phyloP scores from a whole-genome alignment of 2,888 invertebrate species.

The Epicampocera succincta region DNA sequence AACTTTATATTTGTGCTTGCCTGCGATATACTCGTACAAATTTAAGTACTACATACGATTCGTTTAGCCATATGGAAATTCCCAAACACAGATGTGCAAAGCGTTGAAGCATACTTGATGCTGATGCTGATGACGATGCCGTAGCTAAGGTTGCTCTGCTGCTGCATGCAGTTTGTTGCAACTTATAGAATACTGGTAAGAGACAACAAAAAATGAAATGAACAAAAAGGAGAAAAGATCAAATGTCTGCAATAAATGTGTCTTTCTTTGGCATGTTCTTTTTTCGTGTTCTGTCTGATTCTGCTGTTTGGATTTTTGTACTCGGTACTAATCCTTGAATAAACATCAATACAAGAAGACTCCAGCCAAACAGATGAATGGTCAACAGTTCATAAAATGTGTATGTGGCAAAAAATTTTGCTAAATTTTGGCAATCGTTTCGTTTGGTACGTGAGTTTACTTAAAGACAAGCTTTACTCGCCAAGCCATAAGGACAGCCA shows the following conservation, averaged over 20 bases:
- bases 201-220: conserved; percentile 33
- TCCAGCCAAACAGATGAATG: conserved; percentile 47
- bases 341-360: conserved; percentile 59
- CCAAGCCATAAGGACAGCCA: conserved; percentile 24
- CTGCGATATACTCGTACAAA: conserved; percentile 30
- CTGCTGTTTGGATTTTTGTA: conserved; percentile 30
- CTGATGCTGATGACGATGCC: conserved; percentile 15
- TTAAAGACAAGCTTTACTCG: conserved; percentile 52
- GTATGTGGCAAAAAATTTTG: conserved; percentile 52
- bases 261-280: conserved; percentile 46
- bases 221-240: conserved; percentile 51
- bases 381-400: conserved; percentile 38
- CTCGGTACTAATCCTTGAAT: conserved; percentile 63
- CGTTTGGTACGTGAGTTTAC: conserved; percentile 65
- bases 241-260: conserved; percentile 68
- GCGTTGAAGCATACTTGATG: conserved; percentile 65
- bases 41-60: conserved; percentile 21
- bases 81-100: conserved; percentile 67
- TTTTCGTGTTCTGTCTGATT: conserved; percentile 10
- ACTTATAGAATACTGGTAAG: conserved; percentile 39
- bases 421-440: conserved; percentile 43
- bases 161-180: conserved; percentile 35
- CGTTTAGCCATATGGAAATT: conserved; percentile 68
- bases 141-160: conserved; percentile 10
- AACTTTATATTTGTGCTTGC: conserved; percentile 39